phyloP scores from a whole-genome alignment of 2,113 vertebrate species.

The Macrotus californicus region DNA sequence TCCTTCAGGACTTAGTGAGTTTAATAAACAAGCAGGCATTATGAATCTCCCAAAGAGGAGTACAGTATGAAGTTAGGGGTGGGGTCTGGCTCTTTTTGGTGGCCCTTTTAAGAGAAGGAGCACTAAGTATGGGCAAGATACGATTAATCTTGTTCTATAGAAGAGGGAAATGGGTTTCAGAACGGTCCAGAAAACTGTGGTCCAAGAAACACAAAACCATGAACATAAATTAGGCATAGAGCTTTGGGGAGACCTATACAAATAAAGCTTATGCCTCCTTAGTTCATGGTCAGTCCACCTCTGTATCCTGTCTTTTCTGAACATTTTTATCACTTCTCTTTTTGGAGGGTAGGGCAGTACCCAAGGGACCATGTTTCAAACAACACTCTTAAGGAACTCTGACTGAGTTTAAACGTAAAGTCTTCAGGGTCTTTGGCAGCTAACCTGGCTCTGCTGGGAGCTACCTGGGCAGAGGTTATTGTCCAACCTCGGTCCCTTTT shows the following conservation, averaged over 20 bases:
- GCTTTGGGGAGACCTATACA: not conserved
- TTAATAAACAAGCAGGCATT: not conserved
- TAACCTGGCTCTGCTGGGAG: not conserved
- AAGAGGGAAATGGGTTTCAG: not conserved
- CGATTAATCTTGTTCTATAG: not conserved
- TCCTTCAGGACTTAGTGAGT: not conserved
- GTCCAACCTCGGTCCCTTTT: not conserved
- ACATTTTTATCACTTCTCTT: not conserved
- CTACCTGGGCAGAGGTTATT: fast-evolving
- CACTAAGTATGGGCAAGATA: not conserved
- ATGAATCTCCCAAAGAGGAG: not conserved
- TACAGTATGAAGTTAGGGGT: not conserved
- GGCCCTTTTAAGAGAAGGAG: not conserved
- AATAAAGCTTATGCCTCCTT: not conserved
- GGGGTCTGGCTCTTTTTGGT: not conserved
- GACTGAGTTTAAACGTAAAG: not conserved
- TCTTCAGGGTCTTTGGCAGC: not conserved
- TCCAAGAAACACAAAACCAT: not conserved
- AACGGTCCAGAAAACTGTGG: not conserved
- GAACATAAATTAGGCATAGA: not conserved
- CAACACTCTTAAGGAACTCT: not conserved
- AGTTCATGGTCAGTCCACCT: not conserved
- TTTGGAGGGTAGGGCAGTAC: fast-evolving
- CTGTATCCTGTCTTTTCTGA: not conserved
- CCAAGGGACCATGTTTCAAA: not conserved